A percentile compares a stretch with the other conserved stretches of the same genome.
phyloP scores from a whole-genome alignment of 2,888 invertebrate genomes.

The Eurois occulta region DNA sequence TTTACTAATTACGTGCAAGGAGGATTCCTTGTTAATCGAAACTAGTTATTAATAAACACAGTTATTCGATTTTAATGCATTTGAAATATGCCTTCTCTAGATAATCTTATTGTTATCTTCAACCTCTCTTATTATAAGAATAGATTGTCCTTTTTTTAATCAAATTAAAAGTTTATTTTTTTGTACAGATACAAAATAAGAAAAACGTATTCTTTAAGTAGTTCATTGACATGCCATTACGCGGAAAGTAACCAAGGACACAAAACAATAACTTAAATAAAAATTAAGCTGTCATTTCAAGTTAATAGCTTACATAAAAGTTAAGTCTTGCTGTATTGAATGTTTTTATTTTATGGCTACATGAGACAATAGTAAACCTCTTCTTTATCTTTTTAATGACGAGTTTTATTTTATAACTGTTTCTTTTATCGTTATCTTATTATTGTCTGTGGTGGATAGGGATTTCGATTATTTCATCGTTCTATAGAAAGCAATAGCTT shows the following conservation, averaged over 20 bases:
- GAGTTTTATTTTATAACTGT: neutral
- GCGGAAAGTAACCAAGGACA: slow-evolving; percentile 29
- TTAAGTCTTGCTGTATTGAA: slow-evolving; percentile 59
- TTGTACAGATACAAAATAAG: neutral
- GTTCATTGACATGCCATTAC: slow-evolving; percentile 16
- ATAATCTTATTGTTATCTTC: neutral
- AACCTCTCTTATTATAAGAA: accelerated
- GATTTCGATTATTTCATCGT: neutral
- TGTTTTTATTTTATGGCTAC: slow-evolving; percentile 61
- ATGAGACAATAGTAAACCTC: slow-evolving; percentile 54
- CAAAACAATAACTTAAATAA: slow-evolving; percentile 61
- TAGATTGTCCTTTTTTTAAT: too few species aligned
- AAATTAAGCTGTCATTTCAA: slow-evolving; percentile 61
- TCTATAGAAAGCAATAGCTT: too few species aligned
- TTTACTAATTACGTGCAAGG: too few species aligned
- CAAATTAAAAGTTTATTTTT: neutral
- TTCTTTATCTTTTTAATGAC: slow-evolving; percentile 22
- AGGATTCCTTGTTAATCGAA: too few species aligned
- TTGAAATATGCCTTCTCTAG: neutral
- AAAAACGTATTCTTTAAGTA: neutral
- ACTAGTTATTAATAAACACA: too few species aligned
- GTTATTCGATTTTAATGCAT: too few species aligned
- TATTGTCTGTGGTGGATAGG: neutral
- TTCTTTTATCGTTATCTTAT: neutral
- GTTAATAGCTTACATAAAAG: slow-evolving; percentile 65